Evolutionary conservation across 2,113 vertebrate species (phyloP), one percentile per base, ranked within the genome.

Genomic region (Lophius piscatorius): DNA sequence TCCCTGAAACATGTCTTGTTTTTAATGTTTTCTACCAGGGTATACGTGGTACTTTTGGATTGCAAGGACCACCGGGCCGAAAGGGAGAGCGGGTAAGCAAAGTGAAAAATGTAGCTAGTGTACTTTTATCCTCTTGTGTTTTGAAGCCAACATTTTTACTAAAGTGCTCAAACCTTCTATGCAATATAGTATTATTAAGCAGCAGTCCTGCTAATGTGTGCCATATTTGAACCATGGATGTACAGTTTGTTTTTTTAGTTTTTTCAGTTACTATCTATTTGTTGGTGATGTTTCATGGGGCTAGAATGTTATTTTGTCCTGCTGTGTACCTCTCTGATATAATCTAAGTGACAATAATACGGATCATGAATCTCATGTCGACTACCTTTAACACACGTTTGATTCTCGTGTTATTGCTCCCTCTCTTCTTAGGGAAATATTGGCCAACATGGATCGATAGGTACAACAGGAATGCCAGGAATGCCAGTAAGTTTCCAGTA

Each of bases 61-160:
- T 80, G 11, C 69, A 82, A 1, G 94, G 95, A 54, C 63, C 73
- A 11, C 45, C 8, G 0, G 94, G 94, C 17, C 33, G 44, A 33
- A 93, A 93, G 51, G 95, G 95, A 21, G 90, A 92, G 36, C 90
- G 93, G 94, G 95, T 95, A 87, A 4, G 13, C 5, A 31, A 21
- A 24, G n/a, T 38, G 2, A 16, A 31, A 14, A n/a, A 9, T 4
- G 3, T 3, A 26, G 20, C 9, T 24, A 14, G 4, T 22, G 24
- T 6, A 49, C 9, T 55, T 3, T 42, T 36, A 54, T 0, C 0
- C 9, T 18, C 4, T 18, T 39, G 1, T 56, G 11, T 52, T 48
- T 29, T 55, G 13, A 28, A 28, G 16, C 9, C 51, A 5, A 0
- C 5, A 18, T 22, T 36, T 42, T 20, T 4, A 13, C 4, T 5